phyloP scores from a whole-genome alignment of 2,797 vertebrate species.

The Ctenopoma multispine region DNA sequence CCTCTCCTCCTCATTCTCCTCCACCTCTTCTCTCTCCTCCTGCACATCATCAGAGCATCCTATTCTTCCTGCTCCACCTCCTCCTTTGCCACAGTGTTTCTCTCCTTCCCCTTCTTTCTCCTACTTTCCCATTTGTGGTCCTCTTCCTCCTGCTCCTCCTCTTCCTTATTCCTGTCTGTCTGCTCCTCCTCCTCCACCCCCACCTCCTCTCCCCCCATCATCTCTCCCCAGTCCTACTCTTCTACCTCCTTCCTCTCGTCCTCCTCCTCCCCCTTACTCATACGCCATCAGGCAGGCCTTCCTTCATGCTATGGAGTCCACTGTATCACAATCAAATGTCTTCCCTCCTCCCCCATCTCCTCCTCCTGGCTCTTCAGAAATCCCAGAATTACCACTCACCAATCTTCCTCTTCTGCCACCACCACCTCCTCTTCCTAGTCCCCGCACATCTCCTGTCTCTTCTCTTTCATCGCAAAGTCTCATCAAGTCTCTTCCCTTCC shows the following conservation, averaged over 20 bases:
- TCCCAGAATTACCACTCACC: conserved; percentile 47
- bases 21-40: conserved; percentile 87
- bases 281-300: conserved; percentile 43
- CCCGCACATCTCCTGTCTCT: background rate
- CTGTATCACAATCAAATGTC: background rate
- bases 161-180: conserved; percentile 5
- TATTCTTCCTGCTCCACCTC: conserved; percentile 57
- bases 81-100: conserved; percentile 22
- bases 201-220: conserved; percentile 23
- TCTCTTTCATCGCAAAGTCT: background rate
- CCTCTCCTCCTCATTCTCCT: conserved; percentile 88
- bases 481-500: conserved; percentile 52
- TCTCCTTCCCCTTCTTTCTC: conserved; percentile 11
- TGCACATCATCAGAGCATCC: conserved; percentile 79
- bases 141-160: conserved; percentile 17
- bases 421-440: conserved; percentile 29
- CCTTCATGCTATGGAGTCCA: conserved; percentile 18
- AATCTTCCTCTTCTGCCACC: conserved; percentile 59
- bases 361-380: conserved; percentile 46
- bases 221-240: conserved; percentile 27
- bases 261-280: conserved; percentile 63
- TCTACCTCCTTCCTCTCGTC: conserved; percentile 33
- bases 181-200: conserved; percentile 72
- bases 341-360: conserved; percentile 20
- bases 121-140: background rate